These are phyloP conservation scores for Tuta absoluta DNA, from an alignment of 2,888 invertebrate genomes.

Conservation along the genomic window DNA sequence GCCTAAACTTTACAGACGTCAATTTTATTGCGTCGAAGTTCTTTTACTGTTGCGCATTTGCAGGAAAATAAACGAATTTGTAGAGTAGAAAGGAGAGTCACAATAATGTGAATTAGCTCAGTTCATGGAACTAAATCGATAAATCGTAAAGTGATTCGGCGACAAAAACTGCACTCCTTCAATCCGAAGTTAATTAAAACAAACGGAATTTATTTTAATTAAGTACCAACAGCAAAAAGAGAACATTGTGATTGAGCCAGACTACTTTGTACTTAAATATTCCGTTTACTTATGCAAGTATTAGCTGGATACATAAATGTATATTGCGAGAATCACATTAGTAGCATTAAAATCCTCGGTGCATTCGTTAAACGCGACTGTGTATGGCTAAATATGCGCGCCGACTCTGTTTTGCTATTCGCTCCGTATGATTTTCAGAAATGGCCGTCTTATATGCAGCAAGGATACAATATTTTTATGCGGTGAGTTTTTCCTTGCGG, in stretches of 20 bases:
- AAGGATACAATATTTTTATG: constrained; percentile 81
- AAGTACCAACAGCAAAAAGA: constrained; percentile 18
- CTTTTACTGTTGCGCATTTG: neutral
- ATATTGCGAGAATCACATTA: constrained; percentile 75
- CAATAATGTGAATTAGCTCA: constrained; percentile 2
- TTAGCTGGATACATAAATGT: constrained; percentile 62
- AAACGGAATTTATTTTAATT: constrained; percentile 21
- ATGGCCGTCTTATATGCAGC: constrained; percentile 73
- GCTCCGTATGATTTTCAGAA: constrained; percentile 82
- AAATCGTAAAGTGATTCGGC: neutral
- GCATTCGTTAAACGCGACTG: constrained; percentile 73
- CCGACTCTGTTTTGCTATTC: constrained; percentile 65
- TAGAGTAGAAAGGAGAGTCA: neutral
- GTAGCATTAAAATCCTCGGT: constrained; percentile 75
- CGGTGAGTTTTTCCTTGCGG: constrained; percentile 69
- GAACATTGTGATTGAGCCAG: constrained; percentile 22
- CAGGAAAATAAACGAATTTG: neutral
- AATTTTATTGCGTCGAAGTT: too few relatives aligned
- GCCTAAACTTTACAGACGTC: too few relatives aligned
- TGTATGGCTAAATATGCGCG: constrained; percentile 78
- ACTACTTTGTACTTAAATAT: constrained; percentile 30
- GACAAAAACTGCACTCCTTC: constrained; percentile 8
- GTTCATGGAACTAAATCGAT: constrained; percentile 12
- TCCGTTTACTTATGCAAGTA: constrained; percentile 51
- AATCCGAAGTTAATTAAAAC: constrained; percentile 30